Evolutionary conservation across 2,113 vertebrate genomes (phyloP), one percentile per base, ranked within the genome.

Genomic region (Steatornis caripensis): DNA sequence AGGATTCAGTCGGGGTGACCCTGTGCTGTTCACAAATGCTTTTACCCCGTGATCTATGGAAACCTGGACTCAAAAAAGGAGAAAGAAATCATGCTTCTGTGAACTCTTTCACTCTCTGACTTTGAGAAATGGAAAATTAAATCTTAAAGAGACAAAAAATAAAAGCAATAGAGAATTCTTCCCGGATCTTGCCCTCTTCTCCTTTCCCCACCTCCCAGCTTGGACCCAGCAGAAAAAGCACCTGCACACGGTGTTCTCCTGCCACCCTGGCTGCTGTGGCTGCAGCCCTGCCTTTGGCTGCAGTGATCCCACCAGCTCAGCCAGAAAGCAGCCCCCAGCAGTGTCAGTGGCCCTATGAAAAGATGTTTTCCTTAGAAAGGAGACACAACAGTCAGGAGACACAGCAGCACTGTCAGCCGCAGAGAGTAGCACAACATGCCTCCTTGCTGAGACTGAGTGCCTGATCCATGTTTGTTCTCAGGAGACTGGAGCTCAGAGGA

Each of bases 231-330:
- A 65, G 29, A 48, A 80, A 66, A 2, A 64, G 22, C 15, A 27
- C 21, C 51, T 60, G 45, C 0, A 1, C 15, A 15, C 0, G 3
- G 10, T 9, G 2, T 54, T 10, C 11, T 60, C 12, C 30, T 32
- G 26, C 36, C 37, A 51, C 24, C 9, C 32, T 15, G 20, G 30
- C 17, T 54, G 37, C 37, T 70, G n/a, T 70, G 83, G 20, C 62
- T 61, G 36, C 15, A 54, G 6, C 16, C 21, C 27, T 36, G 58
- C 26, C 36, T 72, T 64, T 32, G 72, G 12, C 32, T 64, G 30
- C 30, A 27, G 32, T 32, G 23, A n/a, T 29, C 23, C n/a, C 29
- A 76, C 15, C 32, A 61, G 45, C 19, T 66, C 53, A 77, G 41
- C 5, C 53, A 66, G 53, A 61, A 5, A 39, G 26, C 21, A 79